Conservation (phyloP, 2,888 invertebrate species). For the Crossocerus cetratus region DNA sequence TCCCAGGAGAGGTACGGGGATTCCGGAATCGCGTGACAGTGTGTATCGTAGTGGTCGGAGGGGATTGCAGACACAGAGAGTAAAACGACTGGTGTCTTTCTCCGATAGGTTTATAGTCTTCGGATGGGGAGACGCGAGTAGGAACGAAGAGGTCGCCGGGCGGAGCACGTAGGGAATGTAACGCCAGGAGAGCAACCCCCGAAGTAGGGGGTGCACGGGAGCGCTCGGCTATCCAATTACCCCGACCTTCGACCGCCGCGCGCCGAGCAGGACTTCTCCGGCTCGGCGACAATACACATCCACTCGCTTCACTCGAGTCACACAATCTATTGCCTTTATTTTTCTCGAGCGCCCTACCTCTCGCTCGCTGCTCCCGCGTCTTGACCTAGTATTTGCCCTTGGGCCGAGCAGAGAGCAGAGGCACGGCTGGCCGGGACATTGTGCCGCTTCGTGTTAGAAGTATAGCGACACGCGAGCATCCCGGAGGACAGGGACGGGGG, state of each 20-base stretch:
- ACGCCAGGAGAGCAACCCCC: conserved; percentile 11
- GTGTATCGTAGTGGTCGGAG: conserved; percentile 16
- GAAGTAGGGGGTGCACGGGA: conserved; percentile 40
- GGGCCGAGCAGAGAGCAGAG: conserved; percentile 62
- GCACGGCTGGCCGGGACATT: neutral
- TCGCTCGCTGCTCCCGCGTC: conserved; percentile 38
- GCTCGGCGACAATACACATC: conserved; percentile 57
- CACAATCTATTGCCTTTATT: conserved; percentile 24
- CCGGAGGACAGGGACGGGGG: neutral
- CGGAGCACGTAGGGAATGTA: conserved; percentile 15
- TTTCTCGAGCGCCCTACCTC: neutral
- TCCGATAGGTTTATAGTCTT: conserved; percentile 25
- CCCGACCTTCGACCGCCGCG: conserved; percentile 63
- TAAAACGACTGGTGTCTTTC: conserved; percentile 21
- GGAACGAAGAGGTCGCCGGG: neutral
- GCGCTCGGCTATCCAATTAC: conserved; percentile 73
- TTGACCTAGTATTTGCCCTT: conserved; percentile 67
- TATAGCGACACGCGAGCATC: conserved; percentile 49
- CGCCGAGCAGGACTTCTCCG: conserved; percentile 52
- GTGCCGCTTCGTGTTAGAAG: conserved; percentile 53
- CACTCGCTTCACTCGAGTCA: conserved; percentile 24
- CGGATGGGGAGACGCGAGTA: conserved; percentile 6
- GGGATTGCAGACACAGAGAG: neutral
- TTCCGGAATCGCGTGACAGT: conserved; percentile 9
- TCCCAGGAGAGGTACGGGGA: conserved; percentile 23